Percentiles rank a stretch among this genome's conserved stretches.
Conservation (phyloP, 2,797 vertebrate genomes). For the Lindbergichthys nudifrons region DNA sequence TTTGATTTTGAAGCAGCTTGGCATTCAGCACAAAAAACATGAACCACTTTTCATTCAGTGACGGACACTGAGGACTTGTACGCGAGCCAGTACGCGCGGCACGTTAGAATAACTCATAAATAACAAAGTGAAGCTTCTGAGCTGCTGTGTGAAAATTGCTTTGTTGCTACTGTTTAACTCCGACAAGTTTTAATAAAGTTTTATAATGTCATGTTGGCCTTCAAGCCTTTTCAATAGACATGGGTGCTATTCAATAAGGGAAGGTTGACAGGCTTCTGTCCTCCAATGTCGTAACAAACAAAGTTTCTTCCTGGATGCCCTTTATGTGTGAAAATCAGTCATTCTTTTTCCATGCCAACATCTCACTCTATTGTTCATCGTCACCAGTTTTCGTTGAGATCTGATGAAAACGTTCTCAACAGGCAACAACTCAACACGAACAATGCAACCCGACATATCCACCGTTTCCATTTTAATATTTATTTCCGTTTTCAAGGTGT, state of each 20-base stretch:
- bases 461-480: constrained; percentile 33
- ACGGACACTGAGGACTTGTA: constrained; percentile 50
- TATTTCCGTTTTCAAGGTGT: constrained; percentile 46
- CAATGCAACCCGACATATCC: constrained; percentile 31
- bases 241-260: constrained; percentile 78
- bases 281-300: constrained; percentile 60
- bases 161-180: constrained; percentile 75
- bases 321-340: constrained; percentile 57
- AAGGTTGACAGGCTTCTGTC: constrained; percentile 54
- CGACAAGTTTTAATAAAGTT: constrained; percentile 79
- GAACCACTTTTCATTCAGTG: constrained; percentile 59
- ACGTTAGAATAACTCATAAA: constrained; percentile 55
- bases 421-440: constrained; percentile 32
- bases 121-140: constrained; percentile 64
- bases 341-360: constrained; percentile 48
- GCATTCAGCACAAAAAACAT: constrained; percentile 28
- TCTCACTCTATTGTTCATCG: constrained; percentile 22
- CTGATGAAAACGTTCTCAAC: constrained; percentile 39
- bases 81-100: constrained; percentile 63
- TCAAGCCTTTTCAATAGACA: constrained; percentile 79
- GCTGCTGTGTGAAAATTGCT: constrained; percentile 73
- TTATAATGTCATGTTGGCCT: constrained; percentile 78
- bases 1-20: constrained; percentile 62
- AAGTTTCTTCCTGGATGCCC: constrained; percentile 45
- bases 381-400: constrained; percentile 37